Percentiles rank a stretch among this genome's conserved stretches.
Conservation (phyloP, 2,888 invertebrate species). For the Torymus auratus region DNA sequence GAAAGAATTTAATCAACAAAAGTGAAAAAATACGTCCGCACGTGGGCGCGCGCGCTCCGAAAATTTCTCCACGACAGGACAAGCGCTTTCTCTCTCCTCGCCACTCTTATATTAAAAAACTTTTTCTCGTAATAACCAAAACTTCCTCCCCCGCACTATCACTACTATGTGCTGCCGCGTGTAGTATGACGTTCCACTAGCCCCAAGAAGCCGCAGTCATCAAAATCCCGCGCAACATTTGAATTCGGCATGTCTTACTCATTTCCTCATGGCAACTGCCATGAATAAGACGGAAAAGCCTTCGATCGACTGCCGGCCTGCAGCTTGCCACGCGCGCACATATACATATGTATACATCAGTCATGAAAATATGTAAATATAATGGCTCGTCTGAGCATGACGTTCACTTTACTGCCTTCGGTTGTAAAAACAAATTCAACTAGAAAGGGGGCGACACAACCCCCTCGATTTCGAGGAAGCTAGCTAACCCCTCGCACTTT, state of each 20-base stretch:
- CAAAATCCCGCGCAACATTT: neutral
- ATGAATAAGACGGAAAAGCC: conserved; percentile 25
- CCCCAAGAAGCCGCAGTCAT: no score
- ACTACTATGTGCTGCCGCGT: no score
- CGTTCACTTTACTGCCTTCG: conserved; percentile 36
- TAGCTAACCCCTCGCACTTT: conserved; percentile 52
- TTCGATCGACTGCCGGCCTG: neutral
- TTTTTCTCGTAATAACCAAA: neutral
- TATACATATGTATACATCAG: conserved; percentile 16
- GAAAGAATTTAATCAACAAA: conserved; percentile 10
- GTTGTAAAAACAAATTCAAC: conserved; percentile 56
- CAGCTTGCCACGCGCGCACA: neutral
- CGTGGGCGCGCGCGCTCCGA: no score
- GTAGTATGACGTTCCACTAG: no score
- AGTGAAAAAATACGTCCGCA: neutral
- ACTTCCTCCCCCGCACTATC: neutral
- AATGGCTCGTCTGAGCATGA: conserved; percentile 45
- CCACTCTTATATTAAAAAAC: conserved; percentile 16
- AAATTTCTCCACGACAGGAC: no score
- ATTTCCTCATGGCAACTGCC: conserved; percentile 22
- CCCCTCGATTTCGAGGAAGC: conserved; percentile 19
- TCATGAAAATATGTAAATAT: conserved; percentile 55
- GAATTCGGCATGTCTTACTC: conserved; percentile 30
- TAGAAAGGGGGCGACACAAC: conserved; percentile 18
- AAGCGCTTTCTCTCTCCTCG: no score